Percentiles rank a stretch among this genome's conserved stretches.
These are phyloP conservation scores for Anarsia innoxiella DNA, from an alignment of 2,888 invertebrate genomes.

Conservation along the genomic window DNA sequence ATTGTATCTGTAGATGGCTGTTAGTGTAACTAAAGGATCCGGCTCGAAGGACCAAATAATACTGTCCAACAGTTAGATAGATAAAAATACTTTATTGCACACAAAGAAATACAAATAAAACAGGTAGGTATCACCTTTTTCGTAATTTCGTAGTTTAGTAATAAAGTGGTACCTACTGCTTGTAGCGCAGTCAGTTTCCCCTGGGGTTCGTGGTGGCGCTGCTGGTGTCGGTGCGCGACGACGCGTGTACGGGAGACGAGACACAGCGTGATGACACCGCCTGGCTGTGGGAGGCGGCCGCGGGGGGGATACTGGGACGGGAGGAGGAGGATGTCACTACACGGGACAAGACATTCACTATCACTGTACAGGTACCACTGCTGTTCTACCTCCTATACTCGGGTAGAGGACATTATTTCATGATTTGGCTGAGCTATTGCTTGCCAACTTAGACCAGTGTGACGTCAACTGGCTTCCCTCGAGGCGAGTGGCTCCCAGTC, in stretches of 20 bases:
- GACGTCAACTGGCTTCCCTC: no score
- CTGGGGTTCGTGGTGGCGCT: constrained; percentile 50
- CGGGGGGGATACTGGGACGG: constrained; percentile 10
- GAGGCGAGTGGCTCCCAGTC: no score
- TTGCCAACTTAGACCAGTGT: no score
- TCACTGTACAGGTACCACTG: constrained; percentile 35
- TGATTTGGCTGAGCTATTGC: no score
- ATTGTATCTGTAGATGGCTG: no score
- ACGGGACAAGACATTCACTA: constrained; percentile 30
- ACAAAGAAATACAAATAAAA: no score
- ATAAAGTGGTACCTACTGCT: neutral
- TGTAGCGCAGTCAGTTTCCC: constrained; percentile 43
- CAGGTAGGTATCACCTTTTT: neutral
- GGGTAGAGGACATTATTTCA: no score
- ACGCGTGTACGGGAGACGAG: constrained; percentile 33
- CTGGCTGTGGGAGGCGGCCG: constrained; percentile 48
- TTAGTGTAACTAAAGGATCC: no score
- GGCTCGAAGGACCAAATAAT: no score
- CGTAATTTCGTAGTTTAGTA: neutral
- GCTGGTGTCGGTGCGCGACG: constrained; percentile 33
- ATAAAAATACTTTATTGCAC: no score
- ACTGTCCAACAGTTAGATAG: no score
- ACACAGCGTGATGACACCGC: constrained; percentile 20
- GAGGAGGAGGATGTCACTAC: constrained; percentile 14
- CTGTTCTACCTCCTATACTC: no score